Base-by-base conservation (phyloP, 2,888 invertebrate genomes). In the Gryllus longicercus region DNA sequence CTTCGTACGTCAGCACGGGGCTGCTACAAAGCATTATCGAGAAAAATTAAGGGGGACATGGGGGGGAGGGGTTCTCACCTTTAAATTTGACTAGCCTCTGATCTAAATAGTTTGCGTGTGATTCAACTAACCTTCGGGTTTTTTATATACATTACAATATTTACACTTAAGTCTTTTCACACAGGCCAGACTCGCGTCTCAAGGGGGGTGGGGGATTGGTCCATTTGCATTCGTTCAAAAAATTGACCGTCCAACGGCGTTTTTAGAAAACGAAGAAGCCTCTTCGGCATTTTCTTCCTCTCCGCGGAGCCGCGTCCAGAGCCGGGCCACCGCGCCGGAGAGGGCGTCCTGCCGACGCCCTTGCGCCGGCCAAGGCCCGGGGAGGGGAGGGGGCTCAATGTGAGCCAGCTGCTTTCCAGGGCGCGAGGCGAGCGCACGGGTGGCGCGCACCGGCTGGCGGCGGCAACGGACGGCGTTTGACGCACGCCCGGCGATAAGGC, bases 321-420 rank as follows among this genome's bases (percentile, higher is more conserved):
- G 25, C 25, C 25, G 25, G 4, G 25, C 25, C 25, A 25, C 63
- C 2, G 12, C 63, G 5, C 63, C 8, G n/a, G 63, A 63, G 14
- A 14, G n/a, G 63, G 14, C 63, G 63, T 63, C 63, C 16, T 0
- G 38, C 16, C 63, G 63, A 63, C n/a, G n/a, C 14, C n/a, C 14
- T 16, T n/a, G 63, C 63, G 63, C 14, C 63, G 63, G 5, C 63
- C 16, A n/a, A 2, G 63, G n/a, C 51, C 51, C 51, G 14, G 12
- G 63, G 16, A 3, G 63, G 18, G 63, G 18, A 63, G 16, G 63
- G n/a, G 63, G n/a, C 63, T 63, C 63, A 63, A 63, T 63, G 63
- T 63, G 63, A 63, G 63, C 63, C 63, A 63, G 63, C 63, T 63
- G 14, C n/a, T n/a, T 63, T 63, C n/a, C 63, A 63, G 63, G n/a